A percentile compares a stretch with the other conserved stretches of the same genome.
phyloP scores from a whole-genome alignment of 92 coral and sea anemone genomes.

The Epizoanthus illoricatus region DNA sequence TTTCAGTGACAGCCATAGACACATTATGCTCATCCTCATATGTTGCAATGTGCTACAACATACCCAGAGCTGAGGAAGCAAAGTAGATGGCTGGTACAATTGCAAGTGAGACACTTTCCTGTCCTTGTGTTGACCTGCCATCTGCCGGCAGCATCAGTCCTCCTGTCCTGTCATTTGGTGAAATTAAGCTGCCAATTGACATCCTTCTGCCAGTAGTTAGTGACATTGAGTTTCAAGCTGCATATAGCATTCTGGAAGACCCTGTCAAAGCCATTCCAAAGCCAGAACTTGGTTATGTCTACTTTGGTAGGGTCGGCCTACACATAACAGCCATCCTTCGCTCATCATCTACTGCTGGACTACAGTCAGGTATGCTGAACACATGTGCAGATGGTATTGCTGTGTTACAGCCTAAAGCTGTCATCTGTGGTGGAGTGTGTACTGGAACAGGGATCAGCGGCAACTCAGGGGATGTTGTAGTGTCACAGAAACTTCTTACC shows the following conservation, averaged over 20 bases:
- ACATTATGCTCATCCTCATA: too few relatives aligned
- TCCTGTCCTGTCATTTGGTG: background rate
- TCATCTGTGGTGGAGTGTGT: constrained; percentile 27
- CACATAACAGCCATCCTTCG: background rate
- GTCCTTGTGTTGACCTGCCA: background rate
- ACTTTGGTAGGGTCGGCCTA: background rate
- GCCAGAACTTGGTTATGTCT: background rate
- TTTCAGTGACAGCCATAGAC: too few relatives aligned
- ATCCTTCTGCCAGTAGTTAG: background rate
- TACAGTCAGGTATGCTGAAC: background rate
- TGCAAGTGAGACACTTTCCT: background rate
- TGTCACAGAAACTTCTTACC: constrained; percentile 6
- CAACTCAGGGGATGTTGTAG: constrained; percentile 15
- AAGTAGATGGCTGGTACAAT: background rate
- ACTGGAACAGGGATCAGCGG: background rate
- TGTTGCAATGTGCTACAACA: too few relatives aligned
- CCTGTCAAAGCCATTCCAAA: constrained; percentile 6
- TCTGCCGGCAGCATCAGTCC: background rate
- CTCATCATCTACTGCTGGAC: background rate
- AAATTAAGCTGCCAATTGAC: background rate
- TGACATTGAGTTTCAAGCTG: constrained; percentile 9
- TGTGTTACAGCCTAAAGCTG: background rate
- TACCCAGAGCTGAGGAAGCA: too few relatives aligned
- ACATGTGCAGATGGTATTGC: constrained; percentile 7
- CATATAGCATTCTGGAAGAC: background rate